Evolutionary conservation across 2,113 vertebrate genomes (phyloP), one percentile per base, ranked within the genome.

Genomic region (Mesocricetus auratus): DNA sequence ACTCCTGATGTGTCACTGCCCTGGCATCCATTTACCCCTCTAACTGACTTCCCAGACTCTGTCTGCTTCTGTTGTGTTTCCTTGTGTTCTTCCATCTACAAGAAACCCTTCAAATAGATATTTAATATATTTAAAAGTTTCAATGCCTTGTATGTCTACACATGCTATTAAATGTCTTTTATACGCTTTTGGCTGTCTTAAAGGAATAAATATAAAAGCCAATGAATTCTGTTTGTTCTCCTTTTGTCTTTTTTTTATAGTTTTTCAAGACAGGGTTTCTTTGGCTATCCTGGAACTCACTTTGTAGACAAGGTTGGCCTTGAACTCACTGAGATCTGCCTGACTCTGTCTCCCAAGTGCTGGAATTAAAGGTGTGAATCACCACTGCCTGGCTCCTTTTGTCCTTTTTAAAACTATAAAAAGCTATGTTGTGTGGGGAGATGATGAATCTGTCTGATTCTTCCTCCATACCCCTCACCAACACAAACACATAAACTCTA

Each of bases 181-280:
- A 86, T 92, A 50, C 93, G 94, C 21, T 68, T 22, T 24, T 68
- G 42, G 53, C 83, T 86, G 11, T 79, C 88, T 56, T n/a, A 26
- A 8, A 1, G 3, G 58, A 3, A 64, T 26, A 31, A 47, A 36
- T 91, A 42, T 81, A 69, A 91, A 82, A 82, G 69, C 5, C 22
- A 89, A 11, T 94, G 90, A 94, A 74, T 88, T 88, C 60, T 88
- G 42, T 93, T 64, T 91, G 85, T 82, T 94, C 64, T 42, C 71
- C 36, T 73, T 87, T 74, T 78, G n/a, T 86, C 47, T 96, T 66
- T 85, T 56, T 56, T 56, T 56, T 56, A 56, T 56, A 13, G 12
- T 56, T 56, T 56, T 56, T 56, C 53, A 56, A 56, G 53, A 15
- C 1, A 56, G 12, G 12, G 12, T 53, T 56, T 15, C 53, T 56